Percentiles rank a stretch among this genome's conserved stretches.
Evolutionary conservation across 1,140 invertebrate species (phyloP).

Genomic region (Drosophila nigromelanica): DNA sequence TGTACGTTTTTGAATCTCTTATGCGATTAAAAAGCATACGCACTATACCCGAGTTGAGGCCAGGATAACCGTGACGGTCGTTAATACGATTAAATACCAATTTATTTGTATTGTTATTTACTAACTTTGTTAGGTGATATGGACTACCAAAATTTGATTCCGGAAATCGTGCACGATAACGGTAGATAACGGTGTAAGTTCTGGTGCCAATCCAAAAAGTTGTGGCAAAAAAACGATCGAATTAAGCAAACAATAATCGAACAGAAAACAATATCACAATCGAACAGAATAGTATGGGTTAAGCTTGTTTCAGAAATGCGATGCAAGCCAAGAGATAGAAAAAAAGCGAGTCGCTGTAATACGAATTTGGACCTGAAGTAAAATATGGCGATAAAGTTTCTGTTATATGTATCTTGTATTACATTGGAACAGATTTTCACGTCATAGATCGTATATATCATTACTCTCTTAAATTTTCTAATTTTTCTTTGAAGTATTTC

Average conservation of each 20-base stretch:
- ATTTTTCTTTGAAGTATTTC: constrained; percentile 84
- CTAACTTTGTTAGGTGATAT: constrained; percentile 69
- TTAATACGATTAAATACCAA: constrained; percentile 47
- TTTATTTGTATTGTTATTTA: constrained; percentile 51
- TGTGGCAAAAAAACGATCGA: constrained; percentile 85
- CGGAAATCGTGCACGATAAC: constrained; percentile 87
- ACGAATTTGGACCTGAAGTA: constrained; percentile 90
- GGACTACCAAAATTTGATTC: constrained; percentile 86
- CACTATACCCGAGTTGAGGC: constrained; percentile 93
- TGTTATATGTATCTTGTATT: constrained; percentile 88
- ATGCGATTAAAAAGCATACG: constrained; percentile 90
- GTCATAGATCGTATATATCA: constrained; percentile 86
- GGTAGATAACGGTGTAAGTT: constrained; percentile 91
- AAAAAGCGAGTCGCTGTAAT: constrained; percentile 94
- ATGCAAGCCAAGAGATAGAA: constrained; percentile 91
- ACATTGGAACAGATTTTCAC: constrained; percentile 86
- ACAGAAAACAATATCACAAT: constrained; percentile 92
- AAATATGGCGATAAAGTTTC: constrained; percentile 90
- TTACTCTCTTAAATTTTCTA: constrained; percentile 84
- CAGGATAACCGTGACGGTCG: constrained; percentile 87
- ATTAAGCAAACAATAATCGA: constrained; percentile 88
- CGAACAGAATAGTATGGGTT: constrained; percentile 89
- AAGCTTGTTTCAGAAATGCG: constrained; percentile 87
- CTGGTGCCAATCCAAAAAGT: constrained; percentile 90
- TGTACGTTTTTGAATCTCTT: constrained; percentile 86